These are phyloP conservation scores for Clavelina lepadiformis DNA, from an alignment of 23 tunicate species.

Conservation along the genomic window DNA sequence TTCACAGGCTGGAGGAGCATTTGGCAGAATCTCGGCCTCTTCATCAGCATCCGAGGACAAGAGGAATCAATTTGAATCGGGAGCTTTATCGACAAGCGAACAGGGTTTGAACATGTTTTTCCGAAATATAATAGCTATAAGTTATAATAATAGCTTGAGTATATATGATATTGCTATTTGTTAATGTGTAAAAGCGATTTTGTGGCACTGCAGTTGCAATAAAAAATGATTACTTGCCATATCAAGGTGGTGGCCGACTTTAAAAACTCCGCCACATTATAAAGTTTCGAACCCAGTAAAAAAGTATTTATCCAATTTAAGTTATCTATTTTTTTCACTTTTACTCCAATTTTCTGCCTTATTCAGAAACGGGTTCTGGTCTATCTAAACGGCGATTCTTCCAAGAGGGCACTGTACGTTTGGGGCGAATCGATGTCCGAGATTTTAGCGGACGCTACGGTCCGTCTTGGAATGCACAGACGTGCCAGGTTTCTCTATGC, in stretches of 20 bases:
- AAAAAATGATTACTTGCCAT: too few relatives aligned
- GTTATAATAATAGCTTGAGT: too few relatives aligned
- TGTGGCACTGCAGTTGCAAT: too few relatives aligned
- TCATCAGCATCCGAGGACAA: conserved; percentile 19
- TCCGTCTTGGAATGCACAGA: conserved; percentile 27
- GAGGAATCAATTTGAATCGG: conserved; percentile 33
- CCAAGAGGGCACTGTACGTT: conserved; percentile 29
- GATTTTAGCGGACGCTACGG: conserved; percentile 62
- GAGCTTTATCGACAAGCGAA: conserved; percentile 20
- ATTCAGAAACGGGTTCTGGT: conserved; percentile 79
- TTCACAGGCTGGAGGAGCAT: conserved; percentile 32
- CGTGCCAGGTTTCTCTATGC: conserved; percentile 37
- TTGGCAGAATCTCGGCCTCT: conserved; percentile 23
- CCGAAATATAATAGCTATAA: too few relatives aligned
- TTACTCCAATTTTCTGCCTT: neutral
- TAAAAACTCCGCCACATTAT: too few relatives aligned
- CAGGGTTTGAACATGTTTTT: too few relatives aligned
- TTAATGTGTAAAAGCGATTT: too few relatives aligned
- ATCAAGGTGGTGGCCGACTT: too few relatives aligned
- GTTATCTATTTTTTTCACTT: too few relatives aligned
- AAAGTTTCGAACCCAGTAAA: too few relatives aligned
- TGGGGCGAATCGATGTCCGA: conserved; percentile 62
- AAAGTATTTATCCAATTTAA: too few relatives aligned
- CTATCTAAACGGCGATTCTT: conserved; percentile 41
- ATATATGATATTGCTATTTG: too few relatives aligned